Evolutionary conservation across 2,888 invertebrate genomes (phyloP), one percentile per base, ranked within the genome.

Genomic region (Synanthedon andrenaeformis): DNA sequence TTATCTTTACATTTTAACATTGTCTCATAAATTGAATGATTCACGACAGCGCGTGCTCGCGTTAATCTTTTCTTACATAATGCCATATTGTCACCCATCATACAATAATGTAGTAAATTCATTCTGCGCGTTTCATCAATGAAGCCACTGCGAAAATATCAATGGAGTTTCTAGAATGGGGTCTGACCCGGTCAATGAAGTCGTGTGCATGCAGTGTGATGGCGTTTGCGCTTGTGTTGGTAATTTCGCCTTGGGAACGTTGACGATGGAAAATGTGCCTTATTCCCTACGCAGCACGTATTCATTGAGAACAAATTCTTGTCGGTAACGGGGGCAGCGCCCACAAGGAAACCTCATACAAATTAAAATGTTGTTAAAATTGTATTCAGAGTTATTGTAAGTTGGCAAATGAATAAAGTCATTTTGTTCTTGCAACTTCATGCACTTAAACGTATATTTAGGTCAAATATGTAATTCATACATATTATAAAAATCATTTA

Each of bases 111-210:
- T 51, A 51, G 23, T 51, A 51, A 41, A 51, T 51, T 51, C 51
- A 51, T 51, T 51, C 51, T 41, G 17, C 23, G 51, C 66, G 62
- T 69, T 71, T 70, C 71, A 77, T 84, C 79, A 83, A 85, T 84
- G 84, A 73, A 79, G 72, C 69, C 67, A 74, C 79, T 72, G 79
- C 78, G 69, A 79, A 51, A 83, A 82, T 78, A 82, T 84, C 84
- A 86, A 84, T 86, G 84, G 77, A 76, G 73, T 72, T 74, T 73
- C 75, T 77, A 82, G 79, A 80, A 81, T 76, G 82, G 70, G 74
- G 63, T 68, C 64, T 79, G 82, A 81, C 80, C 82, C 74, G 82
- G 81, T 81, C 82, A 79, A 41, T 54, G 69, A 61, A 67, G 55
- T 55, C 73, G 82, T 81, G 82, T 74, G 80, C 68, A 69, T 57